Base-by-base conservation (phyloP, 2,113 vertebrate genomes). In the Silurus glanis region DNA sequence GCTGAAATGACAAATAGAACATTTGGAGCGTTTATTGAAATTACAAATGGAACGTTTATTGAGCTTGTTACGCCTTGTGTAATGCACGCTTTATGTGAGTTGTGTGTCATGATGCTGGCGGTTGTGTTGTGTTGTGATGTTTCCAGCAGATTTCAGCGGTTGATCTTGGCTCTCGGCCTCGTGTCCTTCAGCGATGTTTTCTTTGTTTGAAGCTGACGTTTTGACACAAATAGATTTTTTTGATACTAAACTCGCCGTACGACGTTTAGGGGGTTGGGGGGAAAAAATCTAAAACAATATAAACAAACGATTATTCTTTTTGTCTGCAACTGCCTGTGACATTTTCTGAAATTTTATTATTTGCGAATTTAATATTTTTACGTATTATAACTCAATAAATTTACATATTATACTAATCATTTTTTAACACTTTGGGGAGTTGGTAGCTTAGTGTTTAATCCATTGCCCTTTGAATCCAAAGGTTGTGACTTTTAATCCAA, bases 221-320 rank as follows among this genome's bases (percentile, higher is more conserved):
- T 84, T 79, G 80, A 84, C 37, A 74, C 69, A 67, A 81, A 80
- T 83, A 86, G 76, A 81, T 86, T 86, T 86, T 86, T 78, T 83
- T 81, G 25, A 78, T 72, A 85, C 80, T 88, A 62, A 80, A 76
- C 56, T 64, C 58, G 1, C 67, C 85, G 74, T 82, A 86, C 74
- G 66, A 83, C 58, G 67, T 75, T 88, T 75, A 84, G 49, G 49
- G 25, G 13, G 28, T 82, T 83, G 28, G 28, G 28, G 28, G 28
- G 28, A 2, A 37, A 37, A 1, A 37, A 37, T 37, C 1, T 37
- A 37, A 37, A 37, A 37, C 28, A 37, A 37, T 37, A 37, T 37
- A 37, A 37, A 37, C 28, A 37, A 37, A 37, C 28, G 28, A 37
- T 37, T 58, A 58, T 58, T 14, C 12, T 12, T 64, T 64, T n/a